Percentiles rank a stretch among this genome's conserved stretches.
Evolutionary conservation across 2,797 vertebrate genomes (phyloP).

Genomic region (Cottoperca gobio): DNA sequence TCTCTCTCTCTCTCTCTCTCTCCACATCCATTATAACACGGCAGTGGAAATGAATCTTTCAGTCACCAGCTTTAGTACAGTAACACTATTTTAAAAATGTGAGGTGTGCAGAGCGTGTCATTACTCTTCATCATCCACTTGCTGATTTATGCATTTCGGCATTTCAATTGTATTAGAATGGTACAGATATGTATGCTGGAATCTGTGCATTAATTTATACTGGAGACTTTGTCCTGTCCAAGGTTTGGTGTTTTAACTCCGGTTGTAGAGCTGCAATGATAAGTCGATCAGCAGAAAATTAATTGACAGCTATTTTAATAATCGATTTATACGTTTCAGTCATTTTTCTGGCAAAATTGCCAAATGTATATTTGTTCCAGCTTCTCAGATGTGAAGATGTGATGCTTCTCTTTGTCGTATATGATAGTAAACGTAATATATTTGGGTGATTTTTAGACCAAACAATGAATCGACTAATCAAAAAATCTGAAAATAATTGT

Average conservation of each 20-base stretch:
- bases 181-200: background rate
- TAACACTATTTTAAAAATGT: conserved; percentile 20
- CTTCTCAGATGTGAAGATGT: background rate
- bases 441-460: background rate
- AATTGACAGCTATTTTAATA: background rate
- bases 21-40: background rate
- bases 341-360: background rate
- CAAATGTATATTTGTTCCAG: background rate
- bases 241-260: background rate
- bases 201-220: background rate
- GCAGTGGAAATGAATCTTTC: conserved; percentile 7
- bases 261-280: background rate
- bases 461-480: conserved; percentile 4
- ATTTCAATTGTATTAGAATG: conserved; percentile 1
- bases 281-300: background rate
- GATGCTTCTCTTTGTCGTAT: background rate
- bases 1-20: no score
- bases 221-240: conserved; percentile 8
- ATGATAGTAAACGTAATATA: background rate
- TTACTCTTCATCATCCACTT: background rate
- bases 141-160: conserved; percentile 29
- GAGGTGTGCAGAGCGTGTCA: background rate
- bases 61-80: background rate
- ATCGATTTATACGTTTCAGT: background rate
- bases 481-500: conserved; percentile 27